Conservation (phyloP, 2,888 invertebrate species). For the Diplazon laetatorius region DNA sequence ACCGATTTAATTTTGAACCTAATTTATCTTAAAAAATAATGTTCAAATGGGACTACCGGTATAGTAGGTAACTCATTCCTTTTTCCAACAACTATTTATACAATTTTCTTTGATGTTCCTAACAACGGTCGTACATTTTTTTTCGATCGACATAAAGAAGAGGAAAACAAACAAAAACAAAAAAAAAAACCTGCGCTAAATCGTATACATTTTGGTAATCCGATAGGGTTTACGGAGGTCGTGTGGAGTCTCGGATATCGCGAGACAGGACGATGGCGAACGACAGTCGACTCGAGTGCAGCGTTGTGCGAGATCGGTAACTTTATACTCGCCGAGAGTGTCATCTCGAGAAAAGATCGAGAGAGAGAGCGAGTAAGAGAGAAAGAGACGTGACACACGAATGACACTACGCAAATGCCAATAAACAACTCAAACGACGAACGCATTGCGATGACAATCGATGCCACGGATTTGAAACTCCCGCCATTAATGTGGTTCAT, state of each 20-base stretch:
- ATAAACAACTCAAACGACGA: neutral
- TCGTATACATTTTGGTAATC: slow-evolving; percentile 19
- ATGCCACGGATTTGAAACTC: too few species aligned
- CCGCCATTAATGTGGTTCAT: too few species aligned
- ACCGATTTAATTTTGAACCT: too few species aligned
- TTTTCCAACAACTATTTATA: too few species aligned
- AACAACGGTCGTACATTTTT: neutral
- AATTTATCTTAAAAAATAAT: too few species aligned
- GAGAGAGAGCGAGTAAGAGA: too few species aligned
- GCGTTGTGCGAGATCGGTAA: slow-evolving; percentile 54
- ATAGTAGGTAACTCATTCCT: too few species aligned
- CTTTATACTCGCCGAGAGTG: slow-evolving; percentile 36
- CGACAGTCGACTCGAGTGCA: slow-evolving; percentile 26
- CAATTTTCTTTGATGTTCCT: neutral
- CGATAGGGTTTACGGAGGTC: slow-evolving; percentile 31
- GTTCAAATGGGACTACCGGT: too few species aligned
- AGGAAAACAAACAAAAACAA: neutral
- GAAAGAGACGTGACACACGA: neutral
- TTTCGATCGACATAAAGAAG: neutral
- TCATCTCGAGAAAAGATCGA: neutral
- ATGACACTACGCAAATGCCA: neutral
- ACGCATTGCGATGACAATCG: neutral
- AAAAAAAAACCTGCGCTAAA: neutral
- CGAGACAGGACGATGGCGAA: slow-evolving; percentile 28
- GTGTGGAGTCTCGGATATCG: slow-evolving; percentile 35